Conservation (phyloP, 2,888 invertebrate genomes). For the Ormyrus labotus region DNA sequence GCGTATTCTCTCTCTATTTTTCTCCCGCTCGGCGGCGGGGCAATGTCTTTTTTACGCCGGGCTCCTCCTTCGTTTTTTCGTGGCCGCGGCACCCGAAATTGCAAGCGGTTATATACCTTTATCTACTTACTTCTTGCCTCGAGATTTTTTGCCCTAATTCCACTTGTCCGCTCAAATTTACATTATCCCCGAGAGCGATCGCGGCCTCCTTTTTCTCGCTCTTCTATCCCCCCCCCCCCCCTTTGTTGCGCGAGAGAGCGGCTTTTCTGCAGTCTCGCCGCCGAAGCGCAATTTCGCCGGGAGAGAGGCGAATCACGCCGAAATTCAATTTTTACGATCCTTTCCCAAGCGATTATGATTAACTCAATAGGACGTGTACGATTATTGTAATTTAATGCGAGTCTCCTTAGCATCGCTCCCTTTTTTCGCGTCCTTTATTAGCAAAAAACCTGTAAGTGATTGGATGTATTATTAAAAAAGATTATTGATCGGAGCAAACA, state of each 20-base stretch:
- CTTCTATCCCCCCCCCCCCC: background rate
- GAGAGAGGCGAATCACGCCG: slow-evolving; percentile 38
- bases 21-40: background rate
- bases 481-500: slow-evolving; percentile 18
- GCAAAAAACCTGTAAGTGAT: slow-evolving; percentile 47
- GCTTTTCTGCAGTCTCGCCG: background rate
- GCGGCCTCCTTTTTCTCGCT: background rate
- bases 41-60: background rate
- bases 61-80: background rate
- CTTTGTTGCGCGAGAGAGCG: background rate
- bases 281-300: slow-evolving; percentile 29
- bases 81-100: slow-evolving; percentile 34
- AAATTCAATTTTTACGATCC: slow-evolving; percentile 57
- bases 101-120: slow-evolving; percentile 11
- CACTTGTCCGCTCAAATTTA: slow-evolving; percentile 57
- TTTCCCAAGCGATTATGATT: slow-evolving; percentile 47
- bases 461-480: slow-evolving; percentile 35
- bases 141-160: slow-evolving; percentile 48
- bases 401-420: slow-evolving; percentile 19
- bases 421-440: background rate
- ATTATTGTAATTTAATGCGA: slow-evolving; percentile 55
- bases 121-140: slow-evolving; percentile 49
- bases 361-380: slow-evolving; percentile 41
- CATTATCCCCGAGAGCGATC: slow-evolving; percentile 42
- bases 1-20: slow-evolving; percentile 7